Evolutionary conservation across 2,113 vertebrate species (phyloP).

Genomic region (Stercorarius parasiticus): DNA sequence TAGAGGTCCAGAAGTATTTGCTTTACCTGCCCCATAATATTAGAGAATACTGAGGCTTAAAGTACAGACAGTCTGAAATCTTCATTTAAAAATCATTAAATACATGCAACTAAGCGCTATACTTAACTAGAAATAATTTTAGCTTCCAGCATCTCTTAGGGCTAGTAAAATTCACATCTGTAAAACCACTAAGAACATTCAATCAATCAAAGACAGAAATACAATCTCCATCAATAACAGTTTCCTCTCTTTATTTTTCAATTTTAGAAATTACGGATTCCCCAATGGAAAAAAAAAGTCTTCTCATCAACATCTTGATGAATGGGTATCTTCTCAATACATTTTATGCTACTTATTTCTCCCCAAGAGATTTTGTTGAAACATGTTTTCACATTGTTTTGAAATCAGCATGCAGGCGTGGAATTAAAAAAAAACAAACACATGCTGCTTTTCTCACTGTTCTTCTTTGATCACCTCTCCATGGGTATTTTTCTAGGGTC

Average conservation of each 20-base stretch:
- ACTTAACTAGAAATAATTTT: neutral
- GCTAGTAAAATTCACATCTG: neutral
- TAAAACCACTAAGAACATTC: neutral
- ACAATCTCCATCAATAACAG: neutral
- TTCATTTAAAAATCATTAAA: neutral
- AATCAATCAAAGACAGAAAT: neutral
- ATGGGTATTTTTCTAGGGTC: neutral
- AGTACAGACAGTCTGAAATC: neutral
- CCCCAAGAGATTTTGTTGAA: neutral
- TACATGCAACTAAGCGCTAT: neutral
- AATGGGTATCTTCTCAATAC: neutral
- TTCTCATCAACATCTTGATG: neutral
- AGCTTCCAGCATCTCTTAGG: neutral
- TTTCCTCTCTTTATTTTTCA: slow-evolving; percentile 9
- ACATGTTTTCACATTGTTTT: neutral
- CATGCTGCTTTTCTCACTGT: neutral
- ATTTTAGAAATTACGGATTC: neutral
- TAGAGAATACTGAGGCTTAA: neutral
- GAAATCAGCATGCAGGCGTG: neutral
- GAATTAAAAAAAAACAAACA: neutral
- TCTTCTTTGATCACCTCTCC: neutral
- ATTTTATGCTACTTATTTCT: neutral
- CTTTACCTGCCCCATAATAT: neutral
- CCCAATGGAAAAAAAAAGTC: neutral
- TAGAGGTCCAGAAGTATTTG: neutral